Evolutionary conservation across 2,888 invertebrate species (phyloP), one percentile per base, ranked within the genome.

Genomic region (Orchesellides sinensis): DNA sequence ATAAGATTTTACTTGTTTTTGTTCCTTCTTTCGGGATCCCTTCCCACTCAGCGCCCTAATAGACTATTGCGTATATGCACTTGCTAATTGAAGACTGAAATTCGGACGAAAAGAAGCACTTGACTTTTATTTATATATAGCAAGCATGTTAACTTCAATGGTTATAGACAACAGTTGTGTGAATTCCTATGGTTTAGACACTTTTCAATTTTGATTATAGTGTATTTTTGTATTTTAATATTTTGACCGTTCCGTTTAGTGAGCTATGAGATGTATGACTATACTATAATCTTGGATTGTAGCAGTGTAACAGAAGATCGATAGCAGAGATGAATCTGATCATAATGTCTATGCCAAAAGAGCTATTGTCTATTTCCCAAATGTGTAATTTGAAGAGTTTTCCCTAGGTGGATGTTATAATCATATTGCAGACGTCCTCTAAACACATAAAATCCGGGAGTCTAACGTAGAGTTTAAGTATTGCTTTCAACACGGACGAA

Each of bases 251-350:
- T n/a, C n/a, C n/a, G n/a, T n/a, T n/a, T 52, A 21, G 19, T 52
- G 21, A 52, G 12, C 23, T 52, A 21, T 52, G 5, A 5, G 6
- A 47, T 47, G 19, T 73, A 73, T 40, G n/a, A n/a, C n/a, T 40
- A 23, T 70, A 27, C 35, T 52, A 47, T 72, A 56, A 40, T 72
- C 56, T 21, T 52, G 52, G 0, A 35, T 56, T 52, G 21, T 52
- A 52, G 19, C 35, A 21, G 5, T 21, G 21, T 52, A 52, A 8
- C n/a, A n/a, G 47, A 8, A 17, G 47, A 47, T 47, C 47, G 47
- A 52, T 52, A 52, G 52, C 6, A 52, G 59, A 10, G 59, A 59
- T 59, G 59, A 59, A 29, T 5, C 27, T 59, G 59, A 27, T 29
- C 29, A 25, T 29, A n/a, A 2, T 23, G 14, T 12, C 21, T 27